phyloP scores from a whole-genome alignment of 2,888 invertebrate species.

The Cantharis lateralis region DNA sequence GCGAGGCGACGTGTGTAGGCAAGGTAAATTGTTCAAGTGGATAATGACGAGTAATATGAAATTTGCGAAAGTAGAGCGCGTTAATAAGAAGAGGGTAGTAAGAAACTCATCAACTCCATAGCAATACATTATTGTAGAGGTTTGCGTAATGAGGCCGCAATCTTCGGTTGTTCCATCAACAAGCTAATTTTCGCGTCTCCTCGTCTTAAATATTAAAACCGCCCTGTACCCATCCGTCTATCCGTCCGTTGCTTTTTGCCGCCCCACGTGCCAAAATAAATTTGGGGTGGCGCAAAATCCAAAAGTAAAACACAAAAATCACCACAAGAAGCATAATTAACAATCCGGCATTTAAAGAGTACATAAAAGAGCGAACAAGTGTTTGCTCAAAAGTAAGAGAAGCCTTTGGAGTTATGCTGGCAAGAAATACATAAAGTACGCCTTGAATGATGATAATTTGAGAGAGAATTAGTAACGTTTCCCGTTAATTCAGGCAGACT shows the following conservation, averaged over 20 bases:
- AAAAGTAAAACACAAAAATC: background rate
- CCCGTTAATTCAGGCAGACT: conserved; percentile 55
- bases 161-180: conserved; percentile 34
- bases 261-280: background rate
- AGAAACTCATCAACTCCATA: conserved; percentile 46
- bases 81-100: conserved; percentile 32
- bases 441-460: conserved; percentile 54
- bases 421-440: conserved; percentile 39
- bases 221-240: background rate
- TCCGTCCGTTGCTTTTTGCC: background rate
- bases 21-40: conserved; percentile 11
- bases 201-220: conserved; percentile 14
- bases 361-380: conserved; percentile 15
- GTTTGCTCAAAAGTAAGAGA: conserved; percentile 19
- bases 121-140: conserved; percentile 48
- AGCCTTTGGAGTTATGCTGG: conserved; percentile 22
- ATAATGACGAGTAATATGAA: conserved; percentile 41
- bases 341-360: conserved; percentile 4
- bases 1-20: background rate
- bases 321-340: conserved; percentile 4
- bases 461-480: conserved; percentile 54
- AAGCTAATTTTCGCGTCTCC: conserved; percentile 25
- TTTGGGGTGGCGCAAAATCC: background rate
- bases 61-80: conserved; percentile 23
- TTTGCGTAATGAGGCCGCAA: conserved; percentile 45